A percentile compares a stretch with the other conserved stretches of the same genome.
Conservation (phyloP, 1,140 invertebrate species). For the Leptinotarsa texana region DNA sequence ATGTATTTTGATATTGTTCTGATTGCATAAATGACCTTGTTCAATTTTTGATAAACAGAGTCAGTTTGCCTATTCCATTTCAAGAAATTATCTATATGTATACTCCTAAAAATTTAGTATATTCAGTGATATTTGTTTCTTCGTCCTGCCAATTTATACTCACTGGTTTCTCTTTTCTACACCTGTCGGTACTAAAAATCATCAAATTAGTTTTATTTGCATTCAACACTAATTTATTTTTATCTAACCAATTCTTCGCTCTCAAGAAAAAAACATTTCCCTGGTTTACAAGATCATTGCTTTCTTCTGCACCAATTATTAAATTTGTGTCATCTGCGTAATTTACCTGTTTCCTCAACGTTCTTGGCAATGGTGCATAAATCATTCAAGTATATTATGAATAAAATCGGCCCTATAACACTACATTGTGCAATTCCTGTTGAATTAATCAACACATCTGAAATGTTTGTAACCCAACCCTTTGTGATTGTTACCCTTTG, state of each 20-base stretch:
- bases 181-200: not conserved
- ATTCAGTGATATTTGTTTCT: not conserved
- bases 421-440: not conserved
- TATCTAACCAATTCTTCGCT: not conserved
- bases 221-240: not conserved
- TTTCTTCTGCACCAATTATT: no score
- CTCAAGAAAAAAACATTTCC: no score
- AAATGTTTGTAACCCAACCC: not conserved
- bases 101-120: not conserved
- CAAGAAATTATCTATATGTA: not conserved
- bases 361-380: no score
- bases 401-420: not conserved
- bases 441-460: not conserved
- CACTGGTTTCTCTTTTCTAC: not conserved
- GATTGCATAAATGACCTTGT: not conserved
- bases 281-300: no score
- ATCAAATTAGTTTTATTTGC: no score
- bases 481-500: not conserved
- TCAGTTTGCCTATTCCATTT: not conserved
- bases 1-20: not conserved
- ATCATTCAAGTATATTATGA: not conserved
- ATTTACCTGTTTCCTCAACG: no score
- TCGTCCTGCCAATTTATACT: not conserved
- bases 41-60: not conserved
- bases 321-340: no score